Percentiles rank a stretch among this genome's conserved stretches.
Conservation (phyloP, 2,113 vertebrate genomes). For the Barnardius zonarius region DNA sequence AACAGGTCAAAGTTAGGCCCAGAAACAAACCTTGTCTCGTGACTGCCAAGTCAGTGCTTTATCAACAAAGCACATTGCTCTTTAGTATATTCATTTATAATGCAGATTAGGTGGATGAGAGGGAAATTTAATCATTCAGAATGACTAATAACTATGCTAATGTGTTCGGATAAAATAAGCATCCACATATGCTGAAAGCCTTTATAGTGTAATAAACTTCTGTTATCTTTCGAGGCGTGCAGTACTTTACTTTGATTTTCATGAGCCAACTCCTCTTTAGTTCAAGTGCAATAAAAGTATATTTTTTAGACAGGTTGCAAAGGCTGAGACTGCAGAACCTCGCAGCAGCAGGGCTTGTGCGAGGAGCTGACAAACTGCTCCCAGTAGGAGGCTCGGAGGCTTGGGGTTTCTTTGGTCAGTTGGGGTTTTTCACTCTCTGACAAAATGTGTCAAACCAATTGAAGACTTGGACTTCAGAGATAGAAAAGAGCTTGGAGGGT, state of each 20-base stretch:
- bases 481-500: neutral
- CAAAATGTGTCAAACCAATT: neutral
- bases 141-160: slow-evolving; percentile 67
- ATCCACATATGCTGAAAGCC: slow-evolving; percentile 42
- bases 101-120: slow-evolving; percentile 52
- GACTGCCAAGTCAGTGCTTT: neutral
- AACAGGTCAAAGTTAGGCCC: neutral
- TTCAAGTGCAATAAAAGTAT: slow-evolving; percentile 26
- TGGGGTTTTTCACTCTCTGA: neutral
- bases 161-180: slow-evolving; percentile 59
- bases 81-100: slow-evolving; percentile 50
- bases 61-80: neutral
- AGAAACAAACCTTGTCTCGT: neutral
- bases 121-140: slow-evolving; percentile 37
- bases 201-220: slow-evolving; percentile 57
- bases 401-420: neutral
- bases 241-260: slow-evolving; percentile 48
- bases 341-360: neutral
- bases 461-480: neutral
- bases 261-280: slow-evolving; percentile 18
- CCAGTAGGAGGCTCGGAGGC: rapidly evolving
- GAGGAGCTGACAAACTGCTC: neutral
- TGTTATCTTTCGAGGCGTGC: slow-evolving; percentile 35
- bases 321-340: neutral
- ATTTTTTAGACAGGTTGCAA: neutral